Base-by-base conservation (phyloP, 2,888 invertebrate genomes). In the Eurois occulta region DNA sequence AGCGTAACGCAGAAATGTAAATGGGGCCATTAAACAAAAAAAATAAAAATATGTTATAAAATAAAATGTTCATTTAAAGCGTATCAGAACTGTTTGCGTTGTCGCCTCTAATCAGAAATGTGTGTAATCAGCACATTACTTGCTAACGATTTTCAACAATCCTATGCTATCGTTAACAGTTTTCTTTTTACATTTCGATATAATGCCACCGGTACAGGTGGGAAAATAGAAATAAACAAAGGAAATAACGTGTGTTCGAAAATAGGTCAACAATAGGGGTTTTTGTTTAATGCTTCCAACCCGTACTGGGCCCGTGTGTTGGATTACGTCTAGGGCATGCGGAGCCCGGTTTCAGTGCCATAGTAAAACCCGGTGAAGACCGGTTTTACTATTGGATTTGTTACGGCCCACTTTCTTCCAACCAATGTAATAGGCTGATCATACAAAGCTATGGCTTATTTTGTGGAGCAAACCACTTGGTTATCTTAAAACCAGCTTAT, bases 41-140 rank as follows among this genome's bases (percentile, higher is more conserved):
- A 28, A 16, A n/a, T n/a, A 58, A 6, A 58, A n/a, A 4, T 4
- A n/a, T 52, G 11, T n/a, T n/a, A n/a, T n/a, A n/a, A 24, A 28
- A 28, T 32, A 16, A 21, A 35, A 43, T 28, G 35, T 66, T 64
- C n/a, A 35, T n/a, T 43, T 21, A 35, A 77, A 66, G 7, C 18
- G 21, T 43, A 55, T 32, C 16, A 58, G 41, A 58, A 32, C 18
- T 5, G n/a, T 69, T 21, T 8, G 21, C 11, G 38, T 13, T 24
- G 21, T n/a, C 32, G 58, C 8, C 21, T 16, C 8, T 77, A 58
- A 78, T 48, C 58, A 60, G 46, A 77, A 77, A 70, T 68, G 24
- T 77, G 52, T 66, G 48, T 76, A 43, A 76, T 67, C 77, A 38
- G 28, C 24, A 68, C 35, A 78, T 58, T 58, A 68, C 46, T 43